phyloP scores from a whole-genome alignment of 2,113 vertebrate species.

The Poeciliopsis prolifica region DNA sequence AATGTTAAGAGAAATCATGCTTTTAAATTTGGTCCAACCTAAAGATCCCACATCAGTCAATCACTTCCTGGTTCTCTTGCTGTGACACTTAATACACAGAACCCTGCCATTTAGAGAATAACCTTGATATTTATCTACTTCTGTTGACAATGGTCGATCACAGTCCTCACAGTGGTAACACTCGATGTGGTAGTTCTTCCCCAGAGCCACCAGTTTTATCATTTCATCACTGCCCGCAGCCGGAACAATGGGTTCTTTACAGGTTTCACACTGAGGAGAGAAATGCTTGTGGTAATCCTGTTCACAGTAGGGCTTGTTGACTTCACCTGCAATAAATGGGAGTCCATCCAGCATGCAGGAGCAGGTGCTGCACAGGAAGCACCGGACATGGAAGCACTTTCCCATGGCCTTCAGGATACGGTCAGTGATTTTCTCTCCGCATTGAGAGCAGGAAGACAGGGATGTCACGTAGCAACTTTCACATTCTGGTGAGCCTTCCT shows the following conservation, averaged over 20 bases:
- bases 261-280: constrained; percentile 93
- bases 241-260: constrained; percentile 92
- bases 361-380: constrained; percentile 83
- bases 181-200: constrained; percentile 97
- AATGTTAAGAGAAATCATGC: constrained; percentile 9
- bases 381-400: constrained; percentile 81
- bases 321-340: constrained; percentile 94
- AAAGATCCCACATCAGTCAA: constrained; percentile 35
- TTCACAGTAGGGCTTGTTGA: constrained; percentile 93
- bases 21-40: constrained; percentile 69
- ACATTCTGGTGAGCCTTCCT: constrained; percentile 88
- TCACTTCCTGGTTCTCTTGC: constrained; percentile 84
- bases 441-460: constrained; percentile 90
- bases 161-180: constrained; percentile 99
- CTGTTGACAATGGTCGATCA: constrained; percentile 89
- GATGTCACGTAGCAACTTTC: constrained; percentile 94
- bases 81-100: constrained; percentile 93
- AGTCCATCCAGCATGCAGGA: constrained; percentile 81
- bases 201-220: constrained; percentile 91
- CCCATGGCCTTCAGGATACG: constrained; percentile 86
- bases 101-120: constrained; percentile 91
- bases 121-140: constrained; percentile 91
- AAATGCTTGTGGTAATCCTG: constrained; percentile 96
- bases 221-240: constrained; percentile 93
- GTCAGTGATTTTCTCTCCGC: constrained; percentile 93